Evolutionary conservation across 2,113 vertebrate genomes (phyloP).

Genomic region (Rutilus rutilus): DNA sequence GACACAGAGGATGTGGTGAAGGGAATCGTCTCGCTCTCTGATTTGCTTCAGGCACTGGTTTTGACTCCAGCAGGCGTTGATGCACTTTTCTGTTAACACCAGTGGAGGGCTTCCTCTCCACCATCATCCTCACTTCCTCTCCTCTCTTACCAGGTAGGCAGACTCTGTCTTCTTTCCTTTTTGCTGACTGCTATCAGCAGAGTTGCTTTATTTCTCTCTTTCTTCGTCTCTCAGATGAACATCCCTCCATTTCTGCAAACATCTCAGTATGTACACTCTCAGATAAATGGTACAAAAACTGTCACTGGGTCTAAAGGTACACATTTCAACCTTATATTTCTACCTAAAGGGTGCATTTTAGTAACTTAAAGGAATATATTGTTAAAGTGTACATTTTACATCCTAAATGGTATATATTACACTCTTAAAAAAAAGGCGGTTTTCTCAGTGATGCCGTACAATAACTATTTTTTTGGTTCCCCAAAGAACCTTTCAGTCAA

Average conservation of each 20-base stretch:
- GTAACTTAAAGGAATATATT: neutral
- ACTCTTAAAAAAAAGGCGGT: too few species aligned
- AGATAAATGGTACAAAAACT: neutral
- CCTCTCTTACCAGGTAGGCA: constrained; percentile 33
- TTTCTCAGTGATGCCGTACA: too few species aligned
- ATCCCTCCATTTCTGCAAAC: neutral
- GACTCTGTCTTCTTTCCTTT: neutral
- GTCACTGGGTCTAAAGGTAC: neutral
- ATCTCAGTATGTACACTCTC: neutral
- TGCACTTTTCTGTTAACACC: constrained; percentile 85
- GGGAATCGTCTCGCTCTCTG: constrained; percentile 94
- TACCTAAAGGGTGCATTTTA: neutral
- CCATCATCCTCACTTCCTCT: constrained; percentile 25
- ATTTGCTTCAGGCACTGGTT: constrained; percentile 94
- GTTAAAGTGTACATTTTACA: neutral
- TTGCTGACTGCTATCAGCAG: neutral
- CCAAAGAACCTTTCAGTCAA: too few species aligned
- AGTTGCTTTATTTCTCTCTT: neutral
- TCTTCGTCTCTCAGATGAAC: neutral
- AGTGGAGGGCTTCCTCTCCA: constrained; percentile 33
- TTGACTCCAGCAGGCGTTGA: constrained; percentile 96
- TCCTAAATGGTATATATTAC: neutral
- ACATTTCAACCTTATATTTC: neutral
- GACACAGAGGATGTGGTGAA: constrained; percentile 82
- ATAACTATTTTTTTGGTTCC: too few species aligned